Percentiles rank a stretch among this genome's conserved stretches.
Evolutionary conservation across 2,888 invertebrate genomes (phyloP).

Genomic region (Heliconius hortense): DNA sequence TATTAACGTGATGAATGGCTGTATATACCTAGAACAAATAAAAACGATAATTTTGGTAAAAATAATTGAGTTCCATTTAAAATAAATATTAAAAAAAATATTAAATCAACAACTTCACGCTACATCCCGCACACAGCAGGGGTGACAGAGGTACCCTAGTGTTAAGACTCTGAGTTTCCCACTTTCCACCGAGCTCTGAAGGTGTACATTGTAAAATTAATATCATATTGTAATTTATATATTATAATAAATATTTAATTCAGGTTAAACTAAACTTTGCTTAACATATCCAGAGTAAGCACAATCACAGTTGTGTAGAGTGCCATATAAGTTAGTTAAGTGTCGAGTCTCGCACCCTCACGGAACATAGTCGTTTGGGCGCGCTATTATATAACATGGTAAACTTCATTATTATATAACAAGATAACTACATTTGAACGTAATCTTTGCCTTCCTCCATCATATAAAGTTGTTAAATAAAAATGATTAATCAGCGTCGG

Average conservation of each 20-base stretch:
- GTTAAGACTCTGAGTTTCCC: too few relatives aligned
- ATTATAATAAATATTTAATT: not conserved
- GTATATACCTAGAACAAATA: too few relatives aligned
- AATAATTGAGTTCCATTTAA: too few relatives aligned
- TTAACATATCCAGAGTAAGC: not conserved
- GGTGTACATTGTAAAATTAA: too few relatives aligned
- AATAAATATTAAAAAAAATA: too few relatives aligned
- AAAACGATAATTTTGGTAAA: too few relatives aligned
- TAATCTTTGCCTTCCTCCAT: not conserved
- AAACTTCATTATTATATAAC: conserved; percentile 1
- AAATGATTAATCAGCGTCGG: not conserved
- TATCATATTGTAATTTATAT: not conserved
- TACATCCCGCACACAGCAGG: too few relatives aligned
- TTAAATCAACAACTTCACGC: too few relatives aligned
- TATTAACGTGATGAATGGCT: not conserved
- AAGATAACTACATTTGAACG: not conserved
- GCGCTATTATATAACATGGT: conserved; percentile 16
- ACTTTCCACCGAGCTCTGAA: too few relatives aligned
- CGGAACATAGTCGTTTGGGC: conserved; percentile 14
- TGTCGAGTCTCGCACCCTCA: conserved; percentile 20
- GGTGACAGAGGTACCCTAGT: too few relatives aligned
- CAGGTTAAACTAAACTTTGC: not conserved
- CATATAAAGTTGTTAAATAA: not conserved
- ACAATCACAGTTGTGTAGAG: conserved; percentile 13
- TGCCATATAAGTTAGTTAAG: conserved; percentile 29